Evolutionary conservation across 2,888 invertebrate genomes (phyloP), one percentile per base, ranked within the genome.

Genomic region (Venustoraphidia nigricollis): DNA sequence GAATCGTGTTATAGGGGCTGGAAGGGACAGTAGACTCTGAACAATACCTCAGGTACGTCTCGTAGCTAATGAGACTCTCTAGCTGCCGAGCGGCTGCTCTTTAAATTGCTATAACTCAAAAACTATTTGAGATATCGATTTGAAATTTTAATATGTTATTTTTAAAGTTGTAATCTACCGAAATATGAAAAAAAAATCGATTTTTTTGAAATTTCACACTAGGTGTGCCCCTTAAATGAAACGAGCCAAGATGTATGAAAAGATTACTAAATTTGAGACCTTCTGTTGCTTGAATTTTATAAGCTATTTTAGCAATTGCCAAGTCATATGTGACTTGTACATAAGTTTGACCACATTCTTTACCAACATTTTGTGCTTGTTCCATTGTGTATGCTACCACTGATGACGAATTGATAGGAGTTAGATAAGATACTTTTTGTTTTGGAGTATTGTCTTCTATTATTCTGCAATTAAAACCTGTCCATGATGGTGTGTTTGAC

Each of bases 201-300:
- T n/a, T n/a, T n/a, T n/a, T n/a, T n/a, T n/a, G n/a, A n/a, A n/a
- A n/a, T n/a, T n/a, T n/a, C n/a, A n/a, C n/a, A n/a, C n/a, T n/a
- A n/a, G n/a, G n/a, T n/a, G n/a, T n/a, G n/a, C n/a, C n/a, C n/a
- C n/a, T n/a, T n/a, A n/a, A n/a, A n/a, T n/a, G n/a, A n/a, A n/a
- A n/a, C n/a, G n/a, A 52, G 13, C 62, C 63, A 13, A 61, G 51
- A 56, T 62, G 58, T 41, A 64, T 60, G 51, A 62, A 64, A 51
- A 65, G 11, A 48, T 60, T 58, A 46, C 58, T 51, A 58, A 58
- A 63, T 50, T 49, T 51, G 48, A 57, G 54, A 36, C 37, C 42
- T 49, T 57, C 55, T 27, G 50, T 49, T 45, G 53, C 35, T 52
- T 60, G 56, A 42, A 62, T 58, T 54, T 56, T 54, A 39, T 56